Evolutionary conservation across 2,888 invertebrate genomes (phyloP), one percentile per base, ranked within the genome.

Genomic region (Hartigia nigra): DNA sequence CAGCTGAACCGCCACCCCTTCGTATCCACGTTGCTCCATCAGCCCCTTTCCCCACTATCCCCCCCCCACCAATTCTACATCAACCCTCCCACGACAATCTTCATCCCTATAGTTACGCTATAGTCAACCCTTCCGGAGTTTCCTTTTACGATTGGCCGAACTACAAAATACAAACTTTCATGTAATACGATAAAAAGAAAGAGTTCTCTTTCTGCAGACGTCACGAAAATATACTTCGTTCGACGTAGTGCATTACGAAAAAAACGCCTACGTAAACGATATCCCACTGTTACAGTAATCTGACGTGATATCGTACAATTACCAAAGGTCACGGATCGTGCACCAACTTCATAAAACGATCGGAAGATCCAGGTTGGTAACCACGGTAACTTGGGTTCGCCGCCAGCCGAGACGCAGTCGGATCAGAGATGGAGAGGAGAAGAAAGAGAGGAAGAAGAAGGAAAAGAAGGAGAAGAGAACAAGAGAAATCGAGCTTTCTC

Each of bases 1-100:
- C 91, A 90, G 88, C 90, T 86, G 86, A 88, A 84, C 84, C 84
- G 79, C 79, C 80, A 82, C 82, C 78, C 80, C 82, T 84, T 83
- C 1, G 55, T 2, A 23, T 55, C 55, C 55, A 3, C 4, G 39
- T 4, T 55, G 23, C 55, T 81, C 81, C 81, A 79, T 80, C 81
- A 82, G 82, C 81, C 80, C 80, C 82, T 86, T 83, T 82, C 72
- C 82, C 37, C 85, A 82, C 81, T 74, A 12, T 1, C n/a, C 12
- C 69, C 76, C 74, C 31, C 74, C 74, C 74, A 36, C 14, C 70
- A 35, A 75, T 69, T 79, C 82, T 74, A n/a, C n/a, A n/a, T n/a
- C n/a, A n/a, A n/a, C n/a, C 70, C 32, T 78, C 77, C 23, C 78
- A 4, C n/a, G n/a, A 14, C 69, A 69, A 69, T 4, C 34, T 69